Conservation (phyloP, 2,797 vertebrate species). For the Spatula versicolor region DNA sequence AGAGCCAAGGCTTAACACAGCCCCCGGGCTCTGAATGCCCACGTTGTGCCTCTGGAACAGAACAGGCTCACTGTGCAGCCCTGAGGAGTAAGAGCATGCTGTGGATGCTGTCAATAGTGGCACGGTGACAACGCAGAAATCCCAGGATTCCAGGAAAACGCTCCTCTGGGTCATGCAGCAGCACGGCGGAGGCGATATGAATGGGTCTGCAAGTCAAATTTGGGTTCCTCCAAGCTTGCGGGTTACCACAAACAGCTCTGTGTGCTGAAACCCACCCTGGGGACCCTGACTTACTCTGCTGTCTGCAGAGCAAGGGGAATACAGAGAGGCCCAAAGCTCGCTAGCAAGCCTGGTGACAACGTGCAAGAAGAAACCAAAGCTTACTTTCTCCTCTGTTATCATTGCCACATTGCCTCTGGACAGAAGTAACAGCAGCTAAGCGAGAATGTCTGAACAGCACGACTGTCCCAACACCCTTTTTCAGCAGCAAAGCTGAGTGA, state of each 20-base stretch:
- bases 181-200: not conserved
- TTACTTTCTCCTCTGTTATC: not conserved
- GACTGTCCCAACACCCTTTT: not conserved
- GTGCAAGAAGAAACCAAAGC: not conserved
- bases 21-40: not conserved
- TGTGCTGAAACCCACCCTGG: not conserved
- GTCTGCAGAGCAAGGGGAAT: not conserved
- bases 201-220: not conserved
- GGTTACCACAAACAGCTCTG: not conserved
- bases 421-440: slow-evolving; percentile 4
- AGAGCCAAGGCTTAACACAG: not conserved
- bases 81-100: not conserved
- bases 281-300: not conserved
- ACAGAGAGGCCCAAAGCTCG: not conserved
- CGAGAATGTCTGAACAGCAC: not conserved
- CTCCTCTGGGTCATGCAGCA: not conserved
- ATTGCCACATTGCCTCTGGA: not conserved
- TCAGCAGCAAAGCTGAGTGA: slow-evolving; percentile 2
- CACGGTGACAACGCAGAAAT: not conserved
- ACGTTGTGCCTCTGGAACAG: not conserved
- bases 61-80: not conserved
- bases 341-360: not conserved
- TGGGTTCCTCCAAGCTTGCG: not conserved
- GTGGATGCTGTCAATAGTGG: not conserved
- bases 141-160: not conserved